Conservation (phyloP, 2,113 vertebrate species). For the Ptychochromis oligacanthus region DNA sequence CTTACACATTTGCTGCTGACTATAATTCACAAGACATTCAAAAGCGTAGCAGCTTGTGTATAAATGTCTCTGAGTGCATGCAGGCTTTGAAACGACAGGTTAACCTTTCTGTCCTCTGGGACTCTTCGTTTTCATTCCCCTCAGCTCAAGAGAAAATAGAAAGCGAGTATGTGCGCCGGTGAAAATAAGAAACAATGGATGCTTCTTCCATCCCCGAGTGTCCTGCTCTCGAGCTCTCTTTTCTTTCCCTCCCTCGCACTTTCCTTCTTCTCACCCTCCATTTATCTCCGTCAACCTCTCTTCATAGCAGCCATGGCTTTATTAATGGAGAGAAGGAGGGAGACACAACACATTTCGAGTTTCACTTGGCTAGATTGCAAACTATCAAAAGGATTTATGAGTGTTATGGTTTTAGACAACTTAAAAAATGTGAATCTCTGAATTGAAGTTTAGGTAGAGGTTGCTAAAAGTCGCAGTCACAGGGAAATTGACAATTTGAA, state of each 20-base stretch:
- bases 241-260: conserved; percentile 18
- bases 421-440: background rate
- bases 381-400: conserved; percentile 3
- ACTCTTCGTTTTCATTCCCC: conserved; percentile 29
- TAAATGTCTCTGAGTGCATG: background rate
- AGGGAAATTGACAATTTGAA: background rate
- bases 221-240: conserved; percentile 42
- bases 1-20: background rate
- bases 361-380: conserved; percentile 17
- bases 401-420: background rate
- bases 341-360: conserved; percentile 18
- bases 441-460: background rate
- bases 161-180: background rate
- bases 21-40: conserved; percentile 1
- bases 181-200: conserved; percentile 56
- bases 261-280: conserved; percentile 36
- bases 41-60: background rate
- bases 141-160: conserved; percentile 43
- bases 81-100: conserved; percentile 52
- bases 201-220: conserved; percentile 53
- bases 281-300: conserved; percentile 73
- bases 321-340: conserved; percentile 41
- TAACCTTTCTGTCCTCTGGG: conserved; percentile 65
- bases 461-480: background rate
- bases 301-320: conserved; percentile 59